Evolutionary conservation across 2,888 invertebrate species (phyloP).

Genomic region (Perizoma flavofasciatum): DNA sequence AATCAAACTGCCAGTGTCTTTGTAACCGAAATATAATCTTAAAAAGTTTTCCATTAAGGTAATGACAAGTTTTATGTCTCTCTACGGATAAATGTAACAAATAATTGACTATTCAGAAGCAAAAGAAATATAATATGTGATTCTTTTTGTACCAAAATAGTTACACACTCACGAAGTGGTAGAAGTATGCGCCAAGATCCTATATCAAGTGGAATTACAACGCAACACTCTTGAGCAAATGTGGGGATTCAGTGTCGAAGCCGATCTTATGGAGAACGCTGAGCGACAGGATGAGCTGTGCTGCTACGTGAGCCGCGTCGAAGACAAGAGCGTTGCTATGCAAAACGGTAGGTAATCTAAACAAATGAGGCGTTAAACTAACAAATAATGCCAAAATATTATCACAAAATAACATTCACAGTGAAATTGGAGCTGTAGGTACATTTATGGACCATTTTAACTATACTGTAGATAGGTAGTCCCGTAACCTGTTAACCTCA

Average conservation of each 20-base stretch:
- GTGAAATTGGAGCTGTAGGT: no score
- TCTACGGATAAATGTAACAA: no score
- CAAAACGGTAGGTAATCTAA: conserved; percentile 89
- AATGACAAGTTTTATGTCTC: no score
- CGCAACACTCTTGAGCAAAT: conserved; percentile 95
- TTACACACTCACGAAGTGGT: conserved; percentile 96
- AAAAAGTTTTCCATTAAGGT: no score
- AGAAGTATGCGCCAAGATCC: conserved; percentile 97
- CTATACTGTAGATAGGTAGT: no score
- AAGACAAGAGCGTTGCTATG: conserved; percentile 97
- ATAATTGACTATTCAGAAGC: no score
- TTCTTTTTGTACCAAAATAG: conserved; percentile 72
- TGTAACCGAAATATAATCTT: no score
- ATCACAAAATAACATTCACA: no score
- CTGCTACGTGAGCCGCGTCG: conserved; percentile 98
- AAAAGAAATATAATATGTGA: no score
- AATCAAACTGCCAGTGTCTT: no score
- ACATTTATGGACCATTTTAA: no score
- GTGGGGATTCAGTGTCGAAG: conserved; percentile 99
- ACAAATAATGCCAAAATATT: neutral
- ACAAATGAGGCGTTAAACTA: conserved; percentile 18
- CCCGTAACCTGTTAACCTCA: no score
- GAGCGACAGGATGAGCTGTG: conserved; percentile 98
- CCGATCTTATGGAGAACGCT: conserved; percentile 97
- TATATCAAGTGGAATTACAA: conserved; percentile 97